Percentiles rank a stretch among this genome's conserved stretches.
Evolutionary conservation across 2,797 vertebrate genomes (phyloP).

Genomic region (Arnoldichthys spilopterus): DNA sequence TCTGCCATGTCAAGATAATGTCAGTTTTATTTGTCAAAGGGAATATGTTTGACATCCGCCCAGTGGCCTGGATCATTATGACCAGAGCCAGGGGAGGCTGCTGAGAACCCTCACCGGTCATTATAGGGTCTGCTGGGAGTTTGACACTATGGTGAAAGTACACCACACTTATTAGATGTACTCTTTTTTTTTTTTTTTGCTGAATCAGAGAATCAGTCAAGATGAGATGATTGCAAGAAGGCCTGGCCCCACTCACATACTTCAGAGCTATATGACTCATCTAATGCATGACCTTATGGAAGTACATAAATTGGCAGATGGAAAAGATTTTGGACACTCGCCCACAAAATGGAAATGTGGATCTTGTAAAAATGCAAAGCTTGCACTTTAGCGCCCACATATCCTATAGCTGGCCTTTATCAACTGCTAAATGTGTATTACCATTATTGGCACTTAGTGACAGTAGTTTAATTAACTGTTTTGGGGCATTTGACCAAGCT

Average conservation of each 20-base stretch:
- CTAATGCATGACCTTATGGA: conserved; percentile 47
- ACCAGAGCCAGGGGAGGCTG: conserved; percentile 37
- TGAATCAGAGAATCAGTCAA: conserved; percentile 45
- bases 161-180: conserved; percentile 40
- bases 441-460: conserved; percentile 54
- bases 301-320: conserved; percentile 52
- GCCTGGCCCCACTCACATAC: conserved; percentile 14
- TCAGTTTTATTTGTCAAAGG: conserved; percentile 56
- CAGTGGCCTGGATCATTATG: conserved; percentile 52
- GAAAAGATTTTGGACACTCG: conserved; percentile 54
- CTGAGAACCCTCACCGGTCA: conserved; percentile 29
- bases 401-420: conserved; percentile 37
- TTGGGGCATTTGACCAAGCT: conserved; percentile 48
- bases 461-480: conserved; percentile 57
- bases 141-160: conserved; percentile 28
- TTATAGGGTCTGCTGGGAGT: conserved; percentile 22
- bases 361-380: conserved; percentile 46
- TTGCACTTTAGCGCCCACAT: conserved; percentile 42
- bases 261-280: conserved; percentile 39
- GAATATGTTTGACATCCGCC: conserved; percentile 55
- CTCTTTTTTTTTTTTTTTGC: conserved; percentile 30
- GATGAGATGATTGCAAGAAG: conserved; percentile 32
- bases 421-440: conserved; percentile 55
- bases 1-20: conserved; percentile 36
- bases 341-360: conserved; percentile 44